Conservation (phyloP, 2,888 invertebrate genomes). For the Cheilosia urbana region DNA sequence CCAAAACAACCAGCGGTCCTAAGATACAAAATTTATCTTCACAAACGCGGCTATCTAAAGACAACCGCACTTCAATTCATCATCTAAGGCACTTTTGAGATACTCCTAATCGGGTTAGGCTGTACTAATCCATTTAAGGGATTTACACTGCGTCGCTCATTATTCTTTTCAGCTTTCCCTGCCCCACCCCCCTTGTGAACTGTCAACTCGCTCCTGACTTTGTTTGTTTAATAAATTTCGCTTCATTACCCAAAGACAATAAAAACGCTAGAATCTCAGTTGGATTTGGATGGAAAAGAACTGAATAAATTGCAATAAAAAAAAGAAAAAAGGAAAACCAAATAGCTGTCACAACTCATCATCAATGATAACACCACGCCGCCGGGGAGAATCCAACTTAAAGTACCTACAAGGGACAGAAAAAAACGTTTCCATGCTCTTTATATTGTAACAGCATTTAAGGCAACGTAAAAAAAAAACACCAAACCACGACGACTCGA, state of each 20-base stretch:
- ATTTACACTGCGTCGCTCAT: conserved; percentile 18
- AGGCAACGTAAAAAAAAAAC: conserved; percentile 23
- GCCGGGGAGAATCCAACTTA: conserved; percentile 10
- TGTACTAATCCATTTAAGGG: conserved; percentile 25
- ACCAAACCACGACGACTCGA: conserved; percentile 9
- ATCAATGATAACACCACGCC: conserved; percentile 45
- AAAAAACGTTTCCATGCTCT: not conserved
- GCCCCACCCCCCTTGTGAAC: not conserved
- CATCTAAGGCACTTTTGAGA: not conserved
- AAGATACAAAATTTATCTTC: too few species aligned
- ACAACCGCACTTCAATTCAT: conserved; percentile 22
- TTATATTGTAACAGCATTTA: conserved; percentile 30
- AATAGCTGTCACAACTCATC: conserved; percentile 64
- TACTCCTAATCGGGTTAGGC: not conserved
- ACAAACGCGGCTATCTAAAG: not conserved
- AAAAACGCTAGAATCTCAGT: not conserved
- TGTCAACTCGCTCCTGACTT: not conserved
- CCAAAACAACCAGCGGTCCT: too few species aligned
- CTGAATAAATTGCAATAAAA: conserved; percentile 48
- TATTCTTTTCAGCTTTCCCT: conserved; percentile 1
- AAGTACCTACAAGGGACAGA: not conserved
- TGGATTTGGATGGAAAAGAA: conserved; percentile 10
- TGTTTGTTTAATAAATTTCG: conserved; percentile 46
- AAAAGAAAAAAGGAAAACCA: conserved; percentile 13
- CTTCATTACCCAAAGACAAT: conserved; percentile 46